Conservation (phyloP, 2,797 vertebrate species). For the Tapera naevia region DNA sequence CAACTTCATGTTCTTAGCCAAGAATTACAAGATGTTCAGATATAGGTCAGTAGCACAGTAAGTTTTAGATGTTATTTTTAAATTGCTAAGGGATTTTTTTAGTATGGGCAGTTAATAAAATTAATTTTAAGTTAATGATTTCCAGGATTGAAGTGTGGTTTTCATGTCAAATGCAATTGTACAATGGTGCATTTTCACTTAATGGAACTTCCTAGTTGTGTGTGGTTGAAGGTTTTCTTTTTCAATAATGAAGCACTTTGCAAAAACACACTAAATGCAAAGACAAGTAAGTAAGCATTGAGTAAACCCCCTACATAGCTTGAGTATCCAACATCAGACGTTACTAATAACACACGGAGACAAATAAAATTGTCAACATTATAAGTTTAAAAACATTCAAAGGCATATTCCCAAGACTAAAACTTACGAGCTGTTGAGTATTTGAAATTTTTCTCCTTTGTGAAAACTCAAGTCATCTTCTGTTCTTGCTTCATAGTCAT, state of each 20-base stretch:
- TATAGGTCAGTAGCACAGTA: constrained; percentile 52
- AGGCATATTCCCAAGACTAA: neutral
- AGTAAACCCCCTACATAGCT: neutral
- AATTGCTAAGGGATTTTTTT: constrained; percentile 8
- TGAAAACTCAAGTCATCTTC: constrained; percentile 97
- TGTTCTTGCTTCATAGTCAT: constrained; percentile 95
- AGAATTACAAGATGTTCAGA: constrained; percentile 43
- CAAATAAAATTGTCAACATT: neutral
- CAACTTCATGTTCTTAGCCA: neutral
- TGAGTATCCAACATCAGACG: neutral
- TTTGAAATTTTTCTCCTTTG: constrained; percentile 97
- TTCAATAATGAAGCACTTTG: neutral
- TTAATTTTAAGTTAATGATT: constrained; percentile 12
- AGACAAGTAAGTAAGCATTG: neutral
- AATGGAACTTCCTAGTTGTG: neutral
- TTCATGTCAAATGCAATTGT: neutral
- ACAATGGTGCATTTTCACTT: neutral
- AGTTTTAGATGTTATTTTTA: constrained; percentile 50
- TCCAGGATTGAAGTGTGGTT: constrained; percentile 4
- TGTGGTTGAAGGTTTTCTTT: neutral
- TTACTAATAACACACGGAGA: neutral
- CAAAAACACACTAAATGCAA: neutral
- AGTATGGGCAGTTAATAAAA: neutral
- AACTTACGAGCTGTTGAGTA: constrained; percentile 98
- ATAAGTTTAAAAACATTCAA: neutral